phyloP scores from a whole-genome alignment of 2,888 invertebrate species.

The Bombyx huttoni region DNA sequence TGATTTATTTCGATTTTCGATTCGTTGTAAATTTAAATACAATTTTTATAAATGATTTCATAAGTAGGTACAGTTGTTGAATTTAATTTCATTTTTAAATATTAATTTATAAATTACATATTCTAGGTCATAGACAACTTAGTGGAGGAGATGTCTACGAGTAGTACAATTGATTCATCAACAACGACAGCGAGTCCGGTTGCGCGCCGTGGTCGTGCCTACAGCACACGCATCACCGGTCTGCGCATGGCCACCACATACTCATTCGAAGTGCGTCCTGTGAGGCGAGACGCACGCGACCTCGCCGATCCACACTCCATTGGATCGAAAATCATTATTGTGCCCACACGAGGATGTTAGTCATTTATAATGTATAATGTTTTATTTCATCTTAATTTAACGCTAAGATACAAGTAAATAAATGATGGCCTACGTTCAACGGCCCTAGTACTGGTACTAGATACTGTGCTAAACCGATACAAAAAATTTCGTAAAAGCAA shows the following conservation, averaged over 20 bases:
- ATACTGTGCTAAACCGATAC: too few species aligned
- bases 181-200: constrained; percentile 22
- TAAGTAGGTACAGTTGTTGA: too few species aligned
- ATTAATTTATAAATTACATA: background rate
- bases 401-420: background rate
- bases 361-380: constrained; percentile 10
- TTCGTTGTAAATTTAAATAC: too few species aligned
- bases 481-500: too few species aligned
- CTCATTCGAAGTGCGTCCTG: constrained; percentile 81
- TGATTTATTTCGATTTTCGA: too few species aligned
- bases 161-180: constrained; percentile 17
- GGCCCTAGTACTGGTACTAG: too few species aligned
- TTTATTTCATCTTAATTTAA: background rate
- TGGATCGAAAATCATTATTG: constrained; percentile 79
- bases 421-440: background rate
- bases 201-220: constrained; percentile 43
- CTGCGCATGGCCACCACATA: constrained; percentile 87
- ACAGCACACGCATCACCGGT: constrained; percentile 76
- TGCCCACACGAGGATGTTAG: constrained; percentile 90
- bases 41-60: too few species aligned
- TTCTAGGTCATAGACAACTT: constrained; percentile 48
- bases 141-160: constrained; percentile 34
- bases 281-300: constrained; percentile 64
- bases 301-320: constrained; percentile 67
- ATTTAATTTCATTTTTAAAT: constrained; percentile 4